These are phyloP conservation scores for Clytia hemisphaerica DNA, from an alignment of 30 jellyfish, hydroid and myxozoan species.

Conservation along the genomic window DNA sequence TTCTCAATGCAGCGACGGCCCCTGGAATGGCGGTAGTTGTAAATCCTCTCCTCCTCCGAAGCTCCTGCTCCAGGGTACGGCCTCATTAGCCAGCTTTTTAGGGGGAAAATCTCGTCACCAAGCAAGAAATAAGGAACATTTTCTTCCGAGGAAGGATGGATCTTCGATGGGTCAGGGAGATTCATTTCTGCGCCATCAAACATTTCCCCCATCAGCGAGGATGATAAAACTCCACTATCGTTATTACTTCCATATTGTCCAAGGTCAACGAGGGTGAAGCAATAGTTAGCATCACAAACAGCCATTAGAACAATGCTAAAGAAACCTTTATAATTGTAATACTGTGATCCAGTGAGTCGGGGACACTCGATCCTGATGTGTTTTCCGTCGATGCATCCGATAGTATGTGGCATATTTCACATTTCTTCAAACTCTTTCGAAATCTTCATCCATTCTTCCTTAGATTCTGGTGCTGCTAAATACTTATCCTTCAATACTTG, in stretches of 20 bases:
- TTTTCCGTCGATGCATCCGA: slow-evolving; percentile 49
- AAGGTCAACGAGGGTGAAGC: slow-evolving; percentile 19
- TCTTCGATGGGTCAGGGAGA: not conserved
- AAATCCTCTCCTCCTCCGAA: not conserved
- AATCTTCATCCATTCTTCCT: slow-evolving; percentile 25
- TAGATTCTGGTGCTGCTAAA: not conserved
- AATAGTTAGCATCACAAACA: slow-evolving; percentile 40
- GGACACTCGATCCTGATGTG: slow-evolving; percentile 58
- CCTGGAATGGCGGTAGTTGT: slow-evolving; percentile 26
- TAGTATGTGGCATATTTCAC: slow-evolving; percentile 43
- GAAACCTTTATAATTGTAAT: slow-evolving; percentile 48
- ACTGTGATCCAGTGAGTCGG: slow-evolving; percentile 25
- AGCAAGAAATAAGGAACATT: slow-evolving; percentile 10
- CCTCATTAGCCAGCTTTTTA: slow-evolving; percentile 28
- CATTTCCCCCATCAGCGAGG: slow-evolving; percentile 17
- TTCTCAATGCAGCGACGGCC: slow-evolving; percentile 12
- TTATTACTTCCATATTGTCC: slow-evolving; percentile 38
- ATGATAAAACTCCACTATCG: slow-evolving; percentile 23
- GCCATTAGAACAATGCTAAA: slow-evolving; percentile 52
- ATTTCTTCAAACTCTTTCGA: not conserved
- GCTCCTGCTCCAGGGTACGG: slow-evolving; percentile 20
- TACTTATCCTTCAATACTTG: not conserved
- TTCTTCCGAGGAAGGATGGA: not conserved
- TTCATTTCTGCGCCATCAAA: slow-evolving; percentile 18
- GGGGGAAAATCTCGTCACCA: slow-evolving; percentile 35